phyloP scores from a whole-genome alignment of 2,113 vertebrate genomes.

The Cynopterus brachyotis region DNA sequence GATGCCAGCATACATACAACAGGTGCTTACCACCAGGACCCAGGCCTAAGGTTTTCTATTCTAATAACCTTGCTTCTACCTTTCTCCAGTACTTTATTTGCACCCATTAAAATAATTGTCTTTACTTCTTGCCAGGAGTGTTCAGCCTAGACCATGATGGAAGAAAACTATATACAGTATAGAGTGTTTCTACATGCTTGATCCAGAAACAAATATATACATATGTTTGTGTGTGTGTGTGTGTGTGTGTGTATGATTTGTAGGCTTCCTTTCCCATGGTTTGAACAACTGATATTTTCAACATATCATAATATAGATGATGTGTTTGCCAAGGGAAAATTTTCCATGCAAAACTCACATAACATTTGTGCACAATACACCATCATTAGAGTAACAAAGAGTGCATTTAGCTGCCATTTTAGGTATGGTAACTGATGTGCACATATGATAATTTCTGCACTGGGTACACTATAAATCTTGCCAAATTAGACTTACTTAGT shows the following conservation, averaged over 20 bases:
- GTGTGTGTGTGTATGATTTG: neutral
- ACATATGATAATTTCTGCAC: neutral
- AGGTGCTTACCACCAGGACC: neutral
- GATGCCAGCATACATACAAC: neutral
- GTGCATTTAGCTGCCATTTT: neutral
- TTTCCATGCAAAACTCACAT: neutral
- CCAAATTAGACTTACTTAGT: slow-evolving; percentile 64
- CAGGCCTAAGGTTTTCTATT: neutral
- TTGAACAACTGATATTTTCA: neutral
- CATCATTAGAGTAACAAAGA: neutral
- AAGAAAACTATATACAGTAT: neutral
- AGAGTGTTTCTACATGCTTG: neutral
- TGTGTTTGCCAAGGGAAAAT: neutral
- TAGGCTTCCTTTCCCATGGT: neutral
- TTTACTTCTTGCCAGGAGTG: neutral
- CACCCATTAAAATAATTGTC: neutral
- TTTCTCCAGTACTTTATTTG: neutral
- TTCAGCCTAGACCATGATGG: neutral
- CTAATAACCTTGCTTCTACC: neutral
- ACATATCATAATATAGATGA: neutral
- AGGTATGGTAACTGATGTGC: neutral
- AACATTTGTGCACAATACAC: neutral
- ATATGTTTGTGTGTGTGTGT: neutral
- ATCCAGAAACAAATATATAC: neutral
- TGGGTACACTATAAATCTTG: neutral